These are phyloP conservation scores for Steatocranus sp. DNA, from an alignment of 2,797 vertebrate genomes.

Conservation along the genomic window DNA sequence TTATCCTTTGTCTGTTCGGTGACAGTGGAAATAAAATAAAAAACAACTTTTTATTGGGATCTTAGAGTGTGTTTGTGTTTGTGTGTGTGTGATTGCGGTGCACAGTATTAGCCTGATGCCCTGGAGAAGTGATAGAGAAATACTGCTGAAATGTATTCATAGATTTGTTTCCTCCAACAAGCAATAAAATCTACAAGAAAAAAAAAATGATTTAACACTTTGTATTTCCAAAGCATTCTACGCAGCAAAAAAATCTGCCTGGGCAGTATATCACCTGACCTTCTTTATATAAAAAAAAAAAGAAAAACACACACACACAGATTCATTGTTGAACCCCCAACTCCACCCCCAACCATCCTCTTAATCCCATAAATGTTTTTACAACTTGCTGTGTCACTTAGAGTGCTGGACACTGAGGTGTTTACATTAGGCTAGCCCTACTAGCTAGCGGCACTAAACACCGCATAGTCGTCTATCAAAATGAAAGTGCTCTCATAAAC, in stretches of 20 bases:
- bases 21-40: background rate
- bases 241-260: slow-evolving; percentile 75
- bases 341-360: slow-evolving; percentile 21
- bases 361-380: slow-evolving; percentile 84
- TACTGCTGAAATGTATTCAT: slow-evolving; percentile 72
- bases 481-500: slow-evolving; percentile 68
- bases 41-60: background rate
- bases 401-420: slow-evolving; percentile 63
- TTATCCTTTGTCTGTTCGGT: background rate
- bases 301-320: background rate
- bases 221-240: slow-evolving; percentile 56
- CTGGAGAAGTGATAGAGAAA: slow-evolving; percentile 60
- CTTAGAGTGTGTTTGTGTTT: background rate
- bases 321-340: slow-evolving; percentile 15
- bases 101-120: slow-evolving; percentile 58
- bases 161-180: slow-evolving; percentile 58
- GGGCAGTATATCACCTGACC: slow-evolving; percentile 80
- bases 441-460: slow-evolving; percentile 54
- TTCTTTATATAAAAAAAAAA: background rate
- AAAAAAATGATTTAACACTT: slow-evolving; percentile 40
- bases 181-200: slow-evolving; percentile 2
- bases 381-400: slow-evolving; percentile 74
- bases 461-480: slow-evolving; percentile 60
- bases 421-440: slow-evolving; percentile 64
- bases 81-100: background rate